Evolutionary conservation across 2,888 invertebrate species (phyloP), one percentile per base, ranked within the genome.

Genomic region (Nebria brevicollis): DNA sequence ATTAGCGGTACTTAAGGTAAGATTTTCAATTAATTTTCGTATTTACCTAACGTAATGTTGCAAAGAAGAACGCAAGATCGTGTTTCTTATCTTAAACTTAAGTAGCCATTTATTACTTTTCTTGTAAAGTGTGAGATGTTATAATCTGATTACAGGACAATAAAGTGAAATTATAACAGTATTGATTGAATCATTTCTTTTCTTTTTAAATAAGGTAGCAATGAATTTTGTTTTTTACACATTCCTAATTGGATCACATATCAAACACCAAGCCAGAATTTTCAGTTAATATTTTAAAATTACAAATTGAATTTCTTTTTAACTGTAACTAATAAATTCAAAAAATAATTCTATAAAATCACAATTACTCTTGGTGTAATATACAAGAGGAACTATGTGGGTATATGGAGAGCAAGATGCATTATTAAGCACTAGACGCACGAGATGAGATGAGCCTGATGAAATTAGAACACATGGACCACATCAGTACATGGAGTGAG

Each of bases 401-500:
- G 1, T 5, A 34, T 34, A 5, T 34, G 54, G 11, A 54, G 54
- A 54, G 54, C 54, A 54, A 11, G 54, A 8, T 77, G 72, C 77
- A 72, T 77, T 77, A 77, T 77, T 72, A 72, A 77, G 64, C 70
- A 64, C 54, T 13, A 54, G 54, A 54, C 72, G 72, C 68, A 77
- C 34, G 72, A 76, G 66, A 76, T 76, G 72, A 43, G 77, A 72
- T 72, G 64, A 64, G 72, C 72, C 54, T 64, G 64, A 75, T 75
- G 72, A 77, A 77, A 77, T 77, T 77, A 77, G 77, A 72, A n/a
- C 77, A 54, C 77, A 70, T 34, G 34, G 20, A 11, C 70, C 54
- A 54, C 13, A 54, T 54, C 54, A 54, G 13, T 54, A 54, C 8
- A 54, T 54, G 54, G 54, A 54, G 54, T 54, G 54, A 13, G 54